Evolutionary conservation across 2,888 invertebrate species (phyloP), one percentile per base, ranked within the genome.

Genomic region (Timema podura): DNA sequence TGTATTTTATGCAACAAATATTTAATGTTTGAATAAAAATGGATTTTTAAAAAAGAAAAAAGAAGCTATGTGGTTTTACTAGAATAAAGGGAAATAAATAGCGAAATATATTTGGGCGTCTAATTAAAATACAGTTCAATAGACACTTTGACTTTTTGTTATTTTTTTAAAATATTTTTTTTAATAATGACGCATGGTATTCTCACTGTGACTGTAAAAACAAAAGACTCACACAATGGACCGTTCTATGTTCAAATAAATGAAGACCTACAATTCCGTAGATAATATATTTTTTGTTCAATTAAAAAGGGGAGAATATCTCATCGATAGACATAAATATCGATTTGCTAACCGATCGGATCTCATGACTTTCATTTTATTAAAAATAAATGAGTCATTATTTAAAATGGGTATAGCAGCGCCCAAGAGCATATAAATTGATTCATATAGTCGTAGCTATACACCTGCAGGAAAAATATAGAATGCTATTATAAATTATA

Each of bases 271-370:
- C 30, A 30, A 30, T 1, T 3, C 30, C 1, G 30, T 30, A 30
- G 30, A 3, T 30, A 30, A 30, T 30, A 30, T 30, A 30, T 30
- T 30, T 30, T 30, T 30, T 30, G 30, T 30, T 30, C 30, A 30
- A 30, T 30, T 2, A 30, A 30, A 30, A 45, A 61, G 61, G 45
- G 61, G 10, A n/a, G 44, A 61, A 61, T 61, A 30, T 61, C 45
- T 61, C 44, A 45, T 61, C 61, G 61, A 61, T 61, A 61, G 16
- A 61, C 45, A 61, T 61, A 61, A 61, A 61, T 61, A 61, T 61
- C 61, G 61, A 45, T 61, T 61, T 61, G 61, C 30, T 45, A 61
- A 16, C 30, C 61, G 61, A 61, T 61, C 61, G 45, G 61, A 61
- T 61, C 45, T 30, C 44, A 61, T 9, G 61, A 45, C 61, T 45